Evolutionary conservation across 92 coral and sea anemone genomes (phyloP), one percentile per base, ranked within the genome.

Genomic region (Porites lobata): DNA sequence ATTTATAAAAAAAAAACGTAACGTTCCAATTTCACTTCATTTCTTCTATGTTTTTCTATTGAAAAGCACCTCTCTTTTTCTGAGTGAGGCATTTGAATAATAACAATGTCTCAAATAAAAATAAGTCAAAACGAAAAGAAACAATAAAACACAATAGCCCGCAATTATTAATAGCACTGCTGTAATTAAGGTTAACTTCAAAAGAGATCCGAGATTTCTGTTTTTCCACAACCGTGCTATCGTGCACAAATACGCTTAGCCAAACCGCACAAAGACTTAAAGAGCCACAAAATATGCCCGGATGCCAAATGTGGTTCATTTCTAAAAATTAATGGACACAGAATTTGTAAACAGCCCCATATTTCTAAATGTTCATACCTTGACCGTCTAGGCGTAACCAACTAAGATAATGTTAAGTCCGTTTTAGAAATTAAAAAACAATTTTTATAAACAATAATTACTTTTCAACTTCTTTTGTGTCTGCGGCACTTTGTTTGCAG

Each of bases 181-280:
- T 61, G 50, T 78, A 78, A 62, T 64, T 79, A 63, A 64, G 29
- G 15, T 5, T 19, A 50, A 79, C 83, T 79, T 79, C 83, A 79
- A 64, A 79, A 47, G 47, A 38, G 83, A 21, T 62, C 83, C 73
- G 83, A 79, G 83, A 47, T 29, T 62, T 43, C 57, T 38, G 72
- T 63, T 57, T 47, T 63, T 53, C 24, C 13, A 18, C 13, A 21
- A 14, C 82, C 71, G 32, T 19, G 32, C 15, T 50, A 22, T 43
- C 18, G 50, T 21, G 43, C 83, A 50, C 47, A 64, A 9, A 50
- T 47, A 65, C n/a, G n/a, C 61, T 19, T 6, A 43, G 47, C 47
- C 66, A 76, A 62, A 58, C 15, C 67, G n/a, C 64, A 65, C n/a
- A 38, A 19, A 2, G 19, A 50, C 72, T n/a, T 9, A 20, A 64